phyloP scores from a whole-genome alignment of 2,797 vertebrate species.

The Sebastes vulpes region DNA sequence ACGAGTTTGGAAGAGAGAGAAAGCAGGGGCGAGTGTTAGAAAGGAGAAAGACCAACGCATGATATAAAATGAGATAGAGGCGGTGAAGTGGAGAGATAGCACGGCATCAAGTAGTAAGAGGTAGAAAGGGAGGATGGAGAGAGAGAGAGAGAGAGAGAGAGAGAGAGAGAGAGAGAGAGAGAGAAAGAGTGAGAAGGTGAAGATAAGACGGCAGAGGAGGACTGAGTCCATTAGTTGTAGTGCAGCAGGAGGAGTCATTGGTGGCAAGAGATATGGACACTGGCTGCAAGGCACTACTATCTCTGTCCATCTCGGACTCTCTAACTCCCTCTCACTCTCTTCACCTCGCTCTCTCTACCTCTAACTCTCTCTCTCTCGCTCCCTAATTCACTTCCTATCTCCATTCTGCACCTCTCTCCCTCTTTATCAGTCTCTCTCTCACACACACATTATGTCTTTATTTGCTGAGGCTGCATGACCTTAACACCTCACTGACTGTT shows the following conservation, averaged over 20 bases:
- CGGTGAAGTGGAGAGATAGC: slow-evolving; percentile 60
- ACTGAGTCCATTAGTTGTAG: slow-evolving; percentile 76
- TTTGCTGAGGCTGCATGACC: slow-evolving; percentile 76
- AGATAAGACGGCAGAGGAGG: slow-evolving; percentile 73
- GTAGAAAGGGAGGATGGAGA: slow-evolving; percentile 31
- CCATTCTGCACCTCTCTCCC: slow-evolving; percentile 48
- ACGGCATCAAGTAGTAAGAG: slow-evolving; percentile 28
- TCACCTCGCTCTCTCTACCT: slow-evolving; percentile 47
- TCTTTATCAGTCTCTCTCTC: slow-evolving; percentile 60
- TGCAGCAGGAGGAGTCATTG: slow-evolving; percentile 69
- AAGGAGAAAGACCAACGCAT: slow-evolving; percentile 17
- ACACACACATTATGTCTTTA: slow-evolving; percentile 67
- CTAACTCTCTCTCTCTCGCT: slow-evolving; percentile 43
- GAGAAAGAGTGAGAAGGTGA: slow-evolving; percentile 22
- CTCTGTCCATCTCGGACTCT: slow-evolving; percentile 67
- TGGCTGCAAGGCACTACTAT: slow-evolving; percentile 71
- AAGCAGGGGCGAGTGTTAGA: background rate
- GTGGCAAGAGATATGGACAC: slow-evolving; percentile 73
- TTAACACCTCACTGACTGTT: slow-evolving; percentile 57
- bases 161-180: background rate
- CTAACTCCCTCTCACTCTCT: slow-evolving; percentile 55
- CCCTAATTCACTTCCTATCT: slow-evolving; percentile 67
- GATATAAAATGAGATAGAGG: slow-evolving; percentile 61
- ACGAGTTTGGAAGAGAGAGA: slow-evolving; percentile 10
- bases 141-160: background rate